Base-by-base conservation (phyloP, 2,797 vertebrate genomes). In the Melanotaenia nigrans region DNA sequence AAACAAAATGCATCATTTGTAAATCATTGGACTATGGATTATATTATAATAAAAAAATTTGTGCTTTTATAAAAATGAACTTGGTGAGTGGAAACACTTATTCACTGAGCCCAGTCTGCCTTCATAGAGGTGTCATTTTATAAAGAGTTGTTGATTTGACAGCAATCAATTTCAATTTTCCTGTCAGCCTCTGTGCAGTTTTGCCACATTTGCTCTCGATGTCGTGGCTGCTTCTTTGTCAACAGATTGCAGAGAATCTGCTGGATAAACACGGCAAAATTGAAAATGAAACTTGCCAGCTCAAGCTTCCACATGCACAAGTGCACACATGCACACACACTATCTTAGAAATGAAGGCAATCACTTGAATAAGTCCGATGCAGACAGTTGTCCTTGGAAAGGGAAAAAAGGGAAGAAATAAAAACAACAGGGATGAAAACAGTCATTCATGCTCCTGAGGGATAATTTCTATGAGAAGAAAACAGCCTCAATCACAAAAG, bases 231-330 rank as follows among this genome's bases (percentile, higher is more conserved):
- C 72, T 75, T 89, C 76, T 90, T 87, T 90, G 88, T 89, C 90
- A 87, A 90, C 90, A 91, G 85, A 91, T 91, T 90, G 89, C 81
- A 69, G 81, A 78, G 81, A 90, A 89, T 87, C 84, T 90, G 80
- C 75, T 62, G 83, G 90, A 87, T 91, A 92, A 91, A 93, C 89
- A 87, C 66, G 47, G 76, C 63, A 85, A 90, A 91, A 92, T 90
- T 89, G 87, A 85, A 93, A 92, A 91, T 89, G 84, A 89, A 91
- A 88, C 78, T 89, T 88, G 84, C 87, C 90, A 84, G 85, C 45
- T 61, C 60, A 51, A 66, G 62, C 64, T 53, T 47, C 61, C 61
- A 64, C 51, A 40, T 11, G 42, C 42, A 36, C 12, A 38, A 65
- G 53, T 7, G 40, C 71, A 67, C 55, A 49, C 65, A 69, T 45